Evolutionary conservation across 2,113 vertebrate genomes (phyloP), one percentile per base, ranked within the genome.

Genomic region (Dolichallabes microphthalmus): DNA sequence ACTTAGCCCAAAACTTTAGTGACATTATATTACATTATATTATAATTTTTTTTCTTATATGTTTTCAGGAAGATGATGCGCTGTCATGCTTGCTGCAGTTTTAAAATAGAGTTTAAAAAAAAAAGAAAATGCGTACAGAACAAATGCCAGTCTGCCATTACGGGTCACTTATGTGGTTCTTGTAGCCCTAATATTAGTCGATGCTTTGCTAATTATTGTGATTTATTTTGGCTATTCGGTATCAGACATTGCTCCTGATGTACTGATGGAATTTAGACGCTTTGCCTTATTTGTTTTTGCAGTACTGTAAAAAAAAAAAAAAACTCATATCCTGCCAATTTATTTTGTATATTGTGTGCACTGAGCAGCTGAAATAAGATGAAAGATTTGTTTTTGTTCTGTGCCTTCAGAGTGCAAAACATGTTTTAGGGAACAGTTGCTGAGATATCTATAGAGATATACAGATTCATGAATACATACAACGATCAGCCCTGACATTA

Each of bases 161-260:
- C 82, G 35, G 64, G 52, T 68, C 32, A 10, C 50, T 32, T 27
- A 14, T 73, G 32, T 61, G 15, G 52, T 75, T 73, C n/a, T 12
- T 80, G 25, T 63, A 60, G 82, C 53, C 53, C 32, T 68, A 50
- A 71, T 58, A 13, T 64, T 63, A 64, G 50, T 82, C 35, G n/a
- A 57, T 45, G 58, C 50, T 82, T 79, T 52, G 45, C 19, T 85
- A 74, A 68, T 63, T 30, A 15, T 19, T 82, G 32, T 45, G 30
- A 39, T 96, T 35, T 96, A 95, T 93, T 94, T 94, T 94, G 97
- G 96, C 97, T 97, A 97, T 98, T 97, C 97, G 96, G 96, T 93
- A 87, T 94, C 92, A 87, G 94, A 96, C 93, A 90, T 82, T 92
- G 95, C 39, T 13, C 95, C 95, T 94, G 94, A 95, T 96, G 95